Base-by-base conservation (phyloP, 2,888 invertebrate genomes). In the Ophion obscuratus region DNA sequence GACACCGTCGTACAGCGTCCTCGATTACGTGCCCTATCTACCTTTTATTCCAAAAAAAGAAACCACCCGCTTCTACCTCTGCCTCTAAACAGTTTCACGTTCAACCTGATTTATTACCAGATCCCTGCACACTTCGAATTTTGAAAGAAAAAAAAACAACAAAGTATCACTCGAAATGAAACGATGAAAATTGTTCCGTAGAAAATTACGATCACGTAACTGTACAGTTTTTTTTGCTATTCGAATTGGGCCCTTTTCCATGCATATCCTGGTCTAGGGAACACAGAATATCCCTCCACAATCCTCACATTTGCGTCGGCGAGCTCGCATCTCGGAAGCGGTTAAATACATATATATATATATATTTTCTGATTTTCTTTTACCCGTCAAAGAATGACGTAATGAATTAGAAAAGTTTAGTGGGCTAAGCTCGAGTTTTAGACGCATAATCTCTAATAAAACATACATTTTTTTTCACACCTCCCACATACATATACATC, bases 391-490 rank as follows among this genome's bases (percentile, higher is more conserved):
- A 83, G 77, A 83, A 83, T 86, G 80, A 67, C 81, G 31, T 79
- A 77, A 81, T 77, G 44, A 83, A 61, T 75, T 85, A 86, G 91
- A 90, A 90, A 88, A 24, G 27, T 88, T 89, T 91, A 91, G 86
- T 83, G 90, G 88, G 92, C 90, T 92, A 91, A 90, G 91, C 91
- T 92, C 90, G 90, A 91, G 87, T 89, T 88, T 91, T 92, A 92
- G 92, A 88, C 90, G 91, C 90, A 83, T 82, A 24, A 76, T 70
- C 11, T 40, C 81, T 78, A 68, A 81, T 67, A 40, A 57, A 53
- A 64, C 79, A 75, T 61, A 75, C 62, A 70, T 68, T 81, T 67
- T 20, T 59, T 27, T 78, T 78, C 47, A 20, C 17, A 62, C 47
- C 44, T 20, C 83, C 24, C 31, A 31, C 24, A 71, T 75, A 74